Evolutionary conservation across 2,888 invertebrate genomes (phyloP).

Genomic region (Sphaerophoria rueppellii): DNA sequence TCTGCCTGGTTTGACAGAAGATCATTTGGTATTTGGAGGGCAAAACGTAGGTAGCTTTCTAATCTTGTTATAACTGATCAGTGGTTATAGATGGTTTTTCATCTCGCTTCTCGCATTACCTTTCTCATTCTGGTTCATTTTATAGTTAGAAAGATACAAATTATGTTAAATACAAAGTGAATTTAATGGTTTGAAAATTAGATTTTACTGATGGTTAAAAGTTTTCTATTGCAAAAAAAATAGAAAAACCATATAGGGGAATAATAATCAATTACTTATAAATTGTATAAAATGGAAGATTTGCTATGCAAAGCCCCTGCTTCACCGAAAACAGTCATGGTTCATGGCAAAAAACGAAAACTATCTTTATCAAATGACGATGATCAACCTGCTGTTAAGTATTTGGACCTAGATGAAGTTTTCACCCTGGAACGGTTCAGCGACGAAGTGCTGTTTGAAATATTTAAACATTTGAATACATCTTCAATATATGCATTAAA

Average conservation of each 20-base stretch:
- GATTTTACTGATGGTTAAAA: no score
- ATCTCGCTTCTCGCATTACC: no score
- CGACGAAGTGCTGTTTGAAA: constrained; percentile 81
- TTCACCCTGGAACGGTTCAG: constrained; percentile 77
- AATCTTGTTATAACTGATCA: no score
- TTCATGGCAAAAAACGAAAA: constrained; percentile 53
- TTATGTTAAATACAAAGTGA: no score
- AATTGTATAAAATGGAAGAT: constrained; percentile 25
- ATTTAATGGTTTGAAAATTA: no score
- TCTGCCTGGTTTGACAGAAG: no score
- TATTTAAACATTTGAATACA: constrained; percentile 80
- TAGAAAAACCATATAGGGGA: neutral
- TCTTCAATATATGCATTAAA: constrained; percentile 78
- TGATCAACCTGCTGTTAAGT: constrained; percentile 67
- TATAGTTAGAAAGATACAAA: no score
- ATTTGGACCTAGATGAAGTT: constrained; percentile 64
- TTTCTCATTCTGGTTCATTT: no score
- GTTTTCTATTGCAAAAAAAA: neutral
- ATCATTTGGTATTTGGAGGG: no score
- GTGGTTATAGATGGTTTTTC: no score
- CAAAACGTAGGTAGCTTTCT: no score
- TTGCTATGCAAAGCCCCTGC: constrained; percentile 18
- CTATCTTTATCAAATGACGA: constrained; percentile 56
- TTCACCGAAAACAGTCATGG: constrained; percentile 9
- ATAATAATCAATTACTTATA: no score